phyloP scores from a whole-genome alignment of 2,888 invertebrate genomes.

The Cryptocheilus praepositus region DNA sequence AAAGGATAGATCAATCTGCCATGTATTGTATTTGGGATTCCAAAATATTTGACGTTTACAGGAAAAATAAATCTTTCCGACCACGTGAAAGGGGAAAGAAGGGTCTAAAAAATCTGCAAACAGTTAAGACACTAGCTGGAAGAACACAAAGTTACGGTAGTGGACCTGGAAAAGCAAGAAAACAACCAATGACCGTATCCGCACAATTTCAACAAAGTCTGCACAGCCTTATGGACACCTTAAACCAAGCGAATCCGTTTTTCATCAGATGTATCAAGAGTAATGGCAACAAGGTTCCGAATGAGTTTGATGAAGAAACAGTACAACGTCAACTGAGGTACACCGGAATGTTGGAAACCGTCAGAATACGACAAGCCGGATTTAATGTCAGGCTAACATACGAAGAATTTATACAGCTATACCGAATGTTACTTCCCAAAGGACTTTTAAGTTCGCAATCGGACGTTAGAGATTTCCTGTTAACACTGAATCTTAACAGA shows the following conservation, averaged over 20 bases:
- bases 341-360: constrained; percentile 98
- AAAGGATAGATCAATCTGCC: constrained; percentile 34
- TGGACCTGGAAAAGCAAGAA: constrained; percentile 81
- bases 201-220: constrained; percentile 96
- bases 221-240: constrained; percentile 93
- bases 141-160: constrained; percentile 78
- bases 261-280: constrained; percentile 96
- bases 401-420: constrained; percentile 95
- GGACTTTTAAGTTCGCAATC: constrained; percentile 90
- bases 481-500: constrained; percentile 88
- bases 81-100: constrained; percentile 91
- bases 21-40: constrained; percentile 17
- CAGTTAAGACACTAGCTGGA: constrained; percentile 92
- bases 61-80: constrained; percentile 95
- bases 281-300: constrained; percentile 94
- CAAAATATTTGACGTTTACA: constrained; percentile 71
- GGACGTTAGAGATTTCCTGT: constrained; percentile 90
- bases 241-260: constrained; percentile 92
- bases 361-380: constrained; percentile 94
- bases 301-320: constrained; percentile 94
- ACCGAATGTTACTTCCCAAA: constrained; percentile 92
- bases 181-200: constrained; percentile 94
- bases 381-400: constrained; percentile 95
- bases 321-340: constrained; percentile 93
- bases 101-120: constrained; percentile 92